Evolutionary conservation across 2,888 invertebrate species (phyloP).

Genomic region (Calliopum simillimum): DNA sequence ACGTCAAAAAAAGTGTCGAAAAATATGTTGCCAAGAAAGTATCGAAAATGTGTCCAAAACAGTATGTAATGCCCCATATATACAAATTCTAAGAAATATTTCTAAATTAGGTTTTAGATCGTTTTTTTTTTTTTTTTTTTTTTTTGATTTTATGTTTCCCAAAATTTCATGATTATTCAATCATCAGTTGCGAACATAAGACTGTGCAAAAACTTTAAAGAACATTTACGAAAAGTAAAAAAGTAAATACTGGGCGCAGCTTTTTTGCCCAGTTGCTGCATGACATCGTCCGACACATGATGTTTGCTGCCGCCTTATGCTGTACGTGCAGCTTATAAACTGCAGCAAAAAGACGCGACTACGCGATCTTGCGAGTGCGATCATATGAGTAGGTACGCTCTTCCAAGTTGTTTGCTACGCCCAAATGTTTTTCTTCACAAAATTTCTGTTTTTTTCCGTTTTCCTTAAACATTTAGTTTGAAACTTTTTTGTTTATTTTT

Average conservation of each 20-base stretch:
- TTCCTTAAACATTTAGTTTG: not conserved
- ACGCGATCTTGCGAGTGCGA: not conserved
- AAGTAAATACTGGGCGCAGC: not conserved
- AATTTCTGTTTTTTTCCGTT: not conserved
- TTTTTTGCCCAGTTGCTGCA: not conserved
- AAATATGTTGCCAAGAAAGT: too few relatives aligned
- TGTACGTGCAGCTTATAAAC: not conserved
- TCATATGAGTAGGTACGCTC: not conserved
- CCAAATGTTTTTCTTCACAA: conserved; percentile 25
- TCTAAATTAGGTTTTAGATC: too few relatives aligned
- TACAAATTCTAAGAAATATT: too few relatives aligned
- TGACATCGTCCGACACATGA: not conserved
- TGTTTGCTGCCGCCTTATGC: not conserved
- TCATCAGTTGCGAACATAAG: too few relatives aligned
- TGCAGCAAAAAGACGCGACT: not conserved
- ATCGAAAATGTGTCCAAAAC: too few relatives aligned
- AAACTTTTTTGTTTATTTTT: conserved; percentile 11
- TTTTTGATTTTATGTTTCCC: too few relatives aligned
- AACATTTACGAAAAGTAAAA: too few relatives aligned
- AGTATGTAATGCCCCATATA: too few relatives aligned
- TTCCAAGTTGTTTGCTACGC: conserved; percentile 20
- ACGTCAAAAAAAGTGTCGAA: too few relatives aligned
- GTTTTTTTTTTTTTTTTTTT: too few relatives aligned
- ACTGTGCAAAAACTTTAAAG: too few relatives aligned
- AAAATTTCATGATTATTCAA: too few relatives aligned